phyloP scores from a whole-genome alignment of 2,797 vertebrate genomes.

The Carapus acus region DNA sequence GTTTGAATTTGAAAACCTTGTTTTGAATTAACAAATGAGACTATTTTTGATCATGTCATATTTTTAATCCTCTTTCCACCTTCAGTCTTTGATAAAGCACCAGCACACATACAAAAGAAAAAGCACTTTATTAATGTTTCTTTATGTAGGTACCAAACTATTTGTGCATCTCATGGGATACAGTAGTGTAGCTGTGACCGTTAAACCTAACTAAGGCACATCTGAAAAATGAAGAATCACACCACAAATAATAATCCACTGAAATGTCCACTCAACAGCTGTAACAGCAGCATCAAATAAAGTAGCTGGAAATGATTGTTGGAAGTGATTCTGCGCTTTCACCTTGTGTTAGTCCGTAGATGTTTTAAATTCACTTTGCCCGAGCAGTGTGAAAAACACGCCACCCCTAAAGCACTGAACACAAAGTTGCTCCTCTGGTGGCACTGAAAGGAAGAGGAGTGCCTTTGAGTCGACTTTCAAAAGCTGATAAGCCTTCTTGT shows the following conservation, averaged over 20 bases:
- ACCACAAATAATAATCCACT: too few species aligned
- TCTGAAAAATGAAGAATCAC: too few species aligned
- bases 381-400: constrained; percentile 7
- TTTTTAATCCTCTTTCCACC: too few species aligned
- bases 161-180: too few species aligned
- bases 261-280: background rate
- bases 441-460: constrained; percentile 38
- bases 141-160: too few species aligned
- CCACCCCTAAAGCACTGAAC: constrained; percentile 24
- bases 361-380: constrained; percentile 14
- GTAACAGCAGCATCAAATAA: background rate
- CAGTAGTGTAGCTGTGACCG: too few species aligned
- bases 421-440: constrained; percentile 55
- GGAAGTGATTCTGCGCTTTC: background rate
- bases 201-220: too few species aligned
- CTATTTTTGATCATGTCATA: too few species aligned
- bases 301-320: background rate
- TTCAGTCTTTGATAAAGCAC: background rate
- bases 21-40: too few species aligned
- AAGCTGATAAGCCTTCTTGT: constrained; percentile 47
- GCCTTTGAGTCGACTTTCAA: constrained; percentile 56
- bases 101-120: background rate
- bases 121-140: too few species aligned
- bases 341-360: background rate
- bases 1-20: too few species aligned